Percentiles rank a stretch among this genome's conserved stretches.
These are phyloP conservation scores for Cirrhinus mrigala DNA, from an alignment of 2,797 vertebrate genomes.

Conservation along the genomic window DNA sequence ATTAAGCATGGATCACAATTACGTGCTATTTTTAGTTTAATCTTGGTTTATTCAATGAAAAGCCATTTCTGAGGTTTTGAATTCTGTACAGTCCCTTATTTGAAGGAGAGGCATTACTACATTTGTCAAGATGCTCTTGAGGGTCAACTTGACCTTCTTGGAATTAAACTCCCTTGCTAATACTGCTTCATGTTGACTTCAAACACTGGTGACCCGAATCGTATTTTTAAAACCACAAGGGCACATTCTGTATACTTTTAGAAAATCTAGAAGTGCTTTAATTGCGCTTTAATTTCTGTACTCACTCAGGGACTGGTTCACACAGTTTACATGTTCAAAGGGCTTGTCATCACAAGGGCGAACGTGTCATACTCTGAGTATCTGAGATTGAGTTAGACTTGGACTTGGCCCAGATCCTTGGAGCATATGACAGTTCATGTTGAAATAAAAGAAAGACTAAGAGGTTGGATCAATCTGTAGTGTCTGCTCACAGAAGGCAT, in stretches of 20 bases:
- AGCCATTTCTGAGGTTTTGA: background rate
- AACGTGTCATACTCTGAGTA: constrained; percentile 7
- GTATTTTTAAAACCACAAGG: background rate
- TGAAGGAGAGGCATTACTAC: background rate
- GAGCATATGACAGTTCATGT: constrained; percentile 35
- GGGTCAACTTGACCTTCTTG: background rate
- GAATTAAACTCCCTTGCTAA: background rate
- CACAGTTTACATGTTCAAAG: constrained; percentile 48
- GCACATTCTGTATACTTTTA: background rate
- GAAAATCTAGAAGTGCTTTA: background rate
- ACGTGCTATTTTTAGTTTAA: background rate
- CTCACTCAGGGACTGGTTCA: constrained; percentile 29
- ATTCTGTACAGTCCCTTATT: background rate
- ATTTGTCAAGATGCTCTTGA: background rate
- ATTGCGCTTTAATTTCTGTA: background rate
- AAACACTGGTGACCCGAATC: background rate
- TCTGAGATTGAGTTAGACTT: constrained; percentile 31
- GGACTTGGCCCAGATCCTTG: constrained; percentile 17
- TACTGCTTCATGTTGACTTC: background rate
- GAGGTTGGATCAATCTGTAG: background rate
- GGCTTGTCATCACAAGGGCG: constrained; percentile 37
- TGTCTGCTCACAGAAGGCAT: constrained; percentile 38
- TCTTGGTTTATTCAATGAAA: background rate
- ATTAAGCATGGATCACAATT: background rate
- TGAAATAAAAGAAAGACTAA: constrained; percentile 14